Evolutionary conservation across 2,797 vertebrate genomes (phyloP).

Genomic region (Neomorphus geoffroyi): DNA sequence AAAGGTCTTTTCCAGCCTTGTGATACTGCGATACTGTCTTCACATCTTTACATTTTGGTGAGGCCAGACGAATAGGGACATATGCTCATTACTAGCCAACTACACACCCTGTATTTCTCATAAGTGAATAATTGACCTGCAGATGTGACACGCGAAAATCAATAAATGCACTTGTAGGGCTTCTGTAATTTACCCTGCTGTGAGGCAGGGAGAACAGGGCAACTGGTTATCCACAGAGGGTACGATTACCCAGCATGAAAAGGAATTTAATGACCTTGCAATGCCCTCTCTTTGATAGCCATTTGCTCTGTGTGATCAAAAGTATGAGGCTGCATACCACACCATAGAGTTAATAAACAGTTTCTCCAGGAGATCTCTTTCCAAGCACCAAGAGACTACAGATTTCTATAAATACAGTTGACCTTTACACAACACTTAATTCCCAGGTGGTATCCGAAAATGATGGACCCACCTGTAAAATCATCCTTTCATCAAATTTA

Average conservation of each 20-base stretch:
- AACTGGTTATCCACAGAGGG: not conserved
- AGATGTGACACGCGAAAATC: not conserved
- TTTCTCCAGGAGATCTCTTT: slow-evolving; percentile 39
- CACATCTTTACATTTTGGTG: not conserved
- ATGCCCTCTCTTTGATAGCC: not conserved
- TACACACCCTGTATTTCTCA: not conserved
- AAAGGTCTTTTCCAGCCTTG: too few species aligned
- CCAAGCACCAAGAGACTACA: not conserved
- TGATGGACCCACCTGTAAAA: not conserved
- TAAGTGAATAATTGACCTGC: not conserved
- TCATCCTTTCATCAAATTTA: slow-evolving; percentile 35
- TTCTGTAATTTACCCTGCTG: slow-evolving; percentile 1
- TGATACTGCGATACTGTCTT: too few species aligned
- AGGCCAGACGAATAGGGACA: not conserved
- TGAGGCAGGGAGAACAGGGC: not conserved
- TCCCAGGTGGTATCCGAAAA: slow-evolving; percentile 10
- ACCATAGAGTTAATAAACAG: slow-evolving; percentile 46
- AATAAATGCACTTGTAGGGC: not conserved
- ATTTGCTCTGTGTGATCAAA: not conserved
- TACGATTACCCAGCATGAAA: slow-evolving; percentile 15
- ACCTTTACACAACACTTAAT: slow-evolving; percentile 27
- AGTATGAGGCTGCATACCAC: not conserved
- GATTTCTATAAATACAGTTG: slow-evolving; percentile 11
- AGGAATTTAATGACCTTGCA: not conserved
- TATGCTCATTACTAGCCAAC: not conserved